Percentiles rank a stretch among this genome's conserved stretches.
These are phyloP conservation scores for Ceryle rudis DNA, from an alignment of 2,797 vertebrate species.

Conservation along the genomic window DNA sequence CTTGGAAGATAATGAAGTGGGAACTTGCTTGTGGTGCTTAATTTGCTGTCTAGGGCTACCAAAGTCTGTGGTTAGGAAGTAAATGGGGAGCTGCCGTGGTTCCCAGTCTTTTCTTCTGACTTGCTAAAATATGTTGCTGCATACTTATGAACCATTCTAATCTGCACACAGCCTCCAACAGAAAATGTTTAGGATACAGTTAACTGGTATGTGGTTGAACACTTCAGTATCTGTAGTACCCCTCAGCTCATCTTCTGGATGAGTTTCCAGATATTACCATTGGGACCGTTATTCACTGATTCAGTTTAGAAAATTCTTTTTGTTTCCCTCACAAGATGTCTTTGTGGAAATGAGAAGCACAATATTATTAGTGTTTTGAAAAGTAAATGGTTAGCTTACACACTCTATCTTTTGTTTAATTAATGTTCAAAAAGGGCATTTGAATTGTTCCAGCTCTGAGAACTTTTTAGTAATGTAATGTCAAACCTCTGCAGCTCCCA, in stretches of 20 bases:
- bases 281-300: constrained; percentile 1
- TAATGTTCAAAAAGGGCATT: background rate
- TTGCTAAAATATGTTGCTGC: background rate
- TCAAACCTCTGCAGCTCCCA: background rate
- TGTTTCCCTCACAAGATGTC: background rate
- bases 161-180: background rate
- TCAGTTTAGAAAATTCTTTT: constrained; percentile 2
- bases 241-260: background rate
- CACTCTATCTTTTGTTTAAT: background rate
- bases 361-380: background rate
- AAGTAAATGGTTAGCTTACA: background rate
- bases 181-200: background rate
- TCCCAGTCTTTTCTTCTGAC: background rate
- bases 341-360: constrained; percentile 23
- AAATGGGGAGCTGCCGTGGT: background rate
- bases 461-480: background rate
- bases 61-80: background rate
- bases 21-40: background rate
- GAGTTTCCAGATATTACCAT: background rate
- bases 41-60: background rate
- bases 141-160: background rate
- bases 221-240: background rate
- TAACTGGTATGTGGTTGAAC: background rate
- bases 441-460: background rate
- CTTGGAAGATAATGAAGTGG: background rate